A percentile compares a stretch with the other conserved stretches of the same genome.
Conservation (phyloP, 2,888 invertebrate genomes). For the Tipula helvola region DNA sequence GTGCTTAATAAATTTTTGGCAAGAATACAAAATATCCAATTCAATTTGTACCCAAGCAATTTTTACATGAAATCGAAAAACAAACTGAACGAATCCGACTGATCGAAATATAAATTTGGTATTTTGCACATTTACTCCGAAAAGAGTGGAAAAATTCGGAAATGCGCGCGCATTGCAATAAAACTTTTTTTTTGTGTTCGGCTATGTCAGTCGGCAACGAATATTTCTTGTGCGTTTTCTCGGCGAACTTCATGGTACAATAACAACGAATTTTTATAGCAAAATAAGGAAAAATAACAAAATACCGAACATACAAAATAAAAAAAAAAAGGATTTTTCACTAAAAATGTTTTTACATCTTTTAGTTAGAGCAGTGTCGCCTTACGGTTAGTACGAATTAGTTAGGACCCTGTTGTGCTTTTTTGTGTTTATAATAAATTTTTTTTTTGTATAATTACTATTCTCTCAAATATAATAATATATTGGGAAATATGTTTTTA, state of each 20-base stretch:
- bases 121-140: background rate
- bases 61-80: background rate
- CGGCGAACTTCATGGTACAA: background rate
- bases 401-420: conserved; percentile 25
- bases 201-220: background rate
- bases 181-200: background rate
- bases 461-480: background rate
- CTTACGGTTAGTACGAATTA: conserved; percentile 38
- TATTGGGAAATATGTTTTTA: background rate
- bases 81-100: background rate
- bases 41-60: background rate
- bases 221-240: background rate
- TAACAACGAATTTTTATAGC: conserved; percentile 5
- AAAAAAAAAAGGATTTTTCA: conserved; percentile 30
- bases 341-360: conserved; percentile 24
- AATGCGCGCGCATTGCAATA: background rate
- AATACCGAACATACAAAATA: conserved; percentile 11
- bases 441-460: background rate
- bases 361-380: conserved; percentile 39
- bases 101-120: background rate
- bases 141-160: background rate
- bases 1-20: background rate
- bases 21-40: background rate
- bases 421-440: conserved; percentile 16
- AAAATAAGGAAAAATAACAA: conserved; percentile 15